These are phyloP conservation scores for Athalia cordata DNA, from an alignment of 2,888 invertebrate genomes.

Conservation along the genomic window DNA sequence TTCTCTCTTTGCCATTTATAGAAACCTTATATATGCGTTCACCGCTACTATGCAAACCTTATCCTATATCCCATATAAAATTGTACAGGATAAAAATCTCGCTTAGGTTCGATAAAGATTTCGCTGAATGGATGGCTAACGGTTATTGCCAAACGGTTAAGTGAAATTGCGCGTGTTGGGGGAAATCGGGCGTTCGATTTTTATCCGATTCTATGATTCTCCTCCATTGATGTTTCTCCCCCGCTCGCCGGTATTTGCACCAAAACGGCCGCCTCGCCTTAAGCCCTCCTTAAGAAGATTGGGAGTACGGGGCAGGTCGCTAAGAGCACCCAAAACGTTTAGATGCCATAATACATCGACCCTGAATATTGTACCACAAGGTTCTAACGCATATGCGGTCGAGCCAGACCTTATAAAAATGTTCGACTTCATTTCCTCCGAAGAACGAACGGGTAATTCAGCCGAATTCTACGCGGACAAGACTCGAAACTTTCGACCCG, in stretches of 20 bases:
- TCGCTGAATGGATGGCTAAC: constrained; percentile 47
- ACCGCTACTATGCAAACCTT: background rate
- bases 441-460: no score
- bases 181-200: constrained; percentile 18
- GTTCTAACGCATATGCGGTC: constrained; percentile 20
- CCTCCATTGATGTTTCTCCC: constrained; percentile 11
- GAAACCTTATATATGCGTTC: constrained; percentile 2
- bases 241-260: no score
- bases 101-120: constrained; percentile 31
- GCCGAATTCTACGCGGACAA: no score
- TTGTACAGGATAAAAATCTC: constrained; percentile 51
- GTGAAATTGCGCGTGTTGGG: constrained; percentile 49
- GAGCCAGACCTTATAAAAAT: no score
- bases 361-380: constrained; percentile 24
- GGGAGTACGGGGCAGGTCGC: constrained; percentile 20
- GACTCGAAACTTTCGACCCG: no score
- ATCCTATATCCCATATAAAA: background rate
- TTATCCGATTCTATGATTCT: constrained; percentile 34
- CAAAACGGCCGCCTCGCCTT: constrained; percentile 1
- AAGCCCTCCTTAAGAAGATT: constrained; percentile 35
- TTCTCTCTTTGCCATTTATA: background rate
- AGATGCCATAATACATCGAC: background rate
- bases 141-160: constrained; percentile 52
- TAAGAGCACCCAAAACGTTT: constrained; percentile 15
- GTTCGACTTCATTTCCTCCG: no score